Percentiles rank a stretch among this genome's conserved stretches.
Conservation (phyloP, 1,140 invertebrate species). For the Hypothenemus hampei region DNA sequence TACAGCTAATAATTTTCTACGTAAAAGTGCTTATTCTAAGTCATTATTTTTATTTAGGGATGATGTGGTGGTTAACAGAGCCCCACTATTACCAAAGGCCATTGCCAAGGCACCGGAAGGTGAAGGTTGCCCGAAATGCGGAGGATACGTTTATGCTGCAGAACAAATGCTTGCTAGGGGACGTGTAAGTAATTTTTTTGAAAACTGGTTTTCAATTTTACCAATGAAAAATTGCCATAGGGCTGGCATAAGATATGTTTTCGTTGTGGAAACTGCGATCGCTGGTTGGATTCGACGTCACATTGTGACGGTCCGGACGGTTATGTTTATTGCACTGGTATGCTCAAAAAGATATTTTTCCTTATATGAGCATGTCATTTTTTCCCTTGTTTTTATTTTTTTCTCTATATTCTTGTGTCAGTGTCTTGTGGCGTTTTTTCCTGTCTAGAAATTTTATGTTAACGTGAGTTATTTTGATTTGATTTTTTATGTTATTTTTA, state of each 20-base stretch:
- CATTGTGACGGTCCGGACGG: slow-evolving; percentile 90
- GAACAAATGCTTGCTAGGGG: slow-evolving; percentile 91
- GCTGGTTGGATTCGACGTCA: slow-evolving; percentile 87
- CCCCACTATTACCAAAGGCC: slow-evolving; percentile 50
- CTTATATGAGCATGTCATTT: too few species aligned
- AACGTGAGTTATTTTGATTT: too few species aligned
- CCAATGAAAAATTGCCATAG: slow-evolving; percentile 47
- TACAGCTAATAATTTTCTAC: too few species aligned
- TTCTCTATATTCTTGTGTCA: slow-evolving; percentile 16
- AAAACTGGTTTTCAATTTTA: background rate
- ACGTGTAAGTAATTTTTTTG: slow-evolving; percentile 69
- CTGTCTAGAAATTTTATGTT: too few species aligned
- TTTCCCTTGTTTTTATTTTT: slow-evolving; percentile 15
- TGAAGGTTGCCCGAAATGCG: slow-evolving; percentile 85
- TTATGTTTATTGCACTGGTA: slow-evolving; percentile 92
- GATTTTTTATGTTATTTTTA: slow-evolving; percentile 28
- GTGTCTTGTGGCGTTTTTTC: slow-evolving; percentile 1
- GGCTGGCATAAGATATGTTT: slow-evolving; percentile 87
- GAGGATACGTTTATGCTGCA: slow-evolving; percentile 87
- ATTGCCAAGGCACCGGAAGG: slow-evolving; percentile 82
- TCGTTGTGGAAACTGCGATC: slow-evolving; percentile 83
- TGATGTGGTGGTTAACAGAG: slow-evolving; percentile 34
- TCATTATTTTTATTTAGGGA: slow-evolving; percentile 31
- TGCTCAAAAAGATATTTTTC: slow-evolving; percentile 22
- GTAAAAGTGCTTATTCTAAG: too few species aligned